Base-by-base conservation (phyloP, 2,797 vertebrate genomes). In the Orestias chungarensis region DNA sequence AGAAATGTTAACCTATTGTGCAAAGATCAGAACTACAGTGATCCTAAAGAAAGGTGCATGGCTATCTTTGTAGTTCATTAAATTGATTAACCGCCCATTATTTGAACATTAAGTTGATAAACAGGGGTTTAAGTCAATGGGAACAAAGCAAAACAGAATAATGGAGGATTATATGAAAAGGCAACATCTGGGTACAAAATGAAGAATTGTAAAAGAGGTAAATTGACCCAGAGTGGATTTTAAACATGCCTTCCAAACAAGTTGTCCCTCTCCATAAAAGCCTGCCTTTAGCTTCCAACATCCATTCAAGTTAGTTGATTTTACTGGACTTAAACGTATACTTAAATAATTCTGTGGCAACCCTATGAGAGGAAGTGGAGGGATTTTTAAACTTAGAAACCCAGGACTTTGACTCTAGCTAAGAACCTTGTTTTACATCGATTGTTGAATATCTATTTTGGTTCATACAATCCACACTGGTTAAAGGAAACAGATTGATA, bases 401-500 rank as follows among this genome's bases (percentile, higher is more conserved):
- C 55, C 9, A 50, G 4, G 27, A 52, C 64, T 52, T 55, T 49
- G 2, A 40, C 17, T n/a, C 59, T 27, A 1, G 12, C 25, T 4
- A 2, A 27, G 4, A 23, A 15, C 35, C 12, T 27, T 23, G 8
- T 17, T 64, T 31, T 27, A 38, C 38, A 38, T 27, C 27, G 25
- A 62, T 68, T 27, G 7, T 43, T 54, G 8, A 50, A 64, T 44
- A 12, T 17, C 6, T 27, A 47, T 67, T 67, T 31, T 14, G 40
- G 33, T 3, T 1, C 70, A 27, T 59, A 2, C 59, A 73, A 62
- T 70, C 38, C 44, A 68, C 64, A 55, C 55, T 52, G 70, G 4
- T 62, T 64, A 44, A 46, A 17, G 38, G 46, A 57, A 57, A 49
- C 25, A 31, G 18, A 25, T 9, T n/a, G 33, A 67, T 15, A 20